Conservation (phyloP, 2,888 invertebrate genomes). For the Scelioninae gen. 2 region DNA sequence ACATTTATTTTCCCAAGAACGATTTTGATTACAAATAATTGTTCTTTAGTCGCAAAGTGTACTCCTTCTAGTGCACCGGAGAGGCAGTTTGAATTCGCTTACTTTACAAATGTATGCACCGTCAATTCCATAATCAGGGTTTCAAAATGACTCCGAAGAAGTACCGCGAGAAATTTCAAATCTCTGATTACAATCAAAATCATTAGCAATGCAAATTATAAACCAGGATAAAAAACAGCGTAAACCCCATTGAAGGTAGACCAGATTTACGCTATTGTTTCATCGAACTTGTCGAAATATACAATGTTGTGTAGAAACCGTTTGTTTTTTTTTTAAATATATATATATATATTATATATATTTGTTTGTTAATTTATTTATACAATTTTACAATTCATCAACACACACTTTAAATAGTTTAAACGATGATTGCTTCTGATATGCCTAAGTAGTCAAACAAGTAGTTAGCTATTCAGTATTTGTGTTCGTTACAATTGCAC, state of each 20-base stretch:
- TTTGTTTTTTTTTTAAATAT: slow-evolving; percentile 35
- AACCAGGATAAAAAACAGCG: slow-evolving; percentile 47
- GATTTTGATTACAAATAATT: slow-evolving; percentile 5
- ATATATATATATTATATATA: no score
- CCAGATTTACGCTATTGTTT: slow-evolving; percentile 47
- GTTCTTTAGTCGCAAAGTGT: background rate
- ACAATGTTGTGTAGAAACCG: slow-evolving; percentile 49
- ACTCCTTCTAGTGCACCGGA: slow-evolving; percentile 14
- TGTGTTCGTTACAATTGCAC: slow-evolving; percentile 41
- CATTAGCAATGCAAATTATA: slow-evolving; percentile 27
- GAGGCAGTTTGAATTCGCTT: slow-evolving; percentile 41
- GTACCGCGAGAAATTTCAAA: slow-evolving; percentile 4
- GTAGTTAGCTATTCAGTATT: slow-evolving; percentile 32
- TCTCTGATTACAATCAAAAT: slow-evolving; percentile 37
- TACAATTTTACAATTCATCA: slow-evolving; percentile 46
- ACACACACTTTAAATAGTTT: slow-evolving; percentile 38
- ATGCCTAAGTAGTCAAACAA: slow-evolving; percentile 52
- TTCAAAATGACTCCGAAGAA: slow-evolving; percentile 16
- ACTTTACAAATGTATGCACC: slow-evolving; percentile 24
- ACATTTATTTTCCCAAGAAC: slow-evolving; percentile 2
- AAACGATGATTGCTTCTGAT: slow-evolving; percentile 47
- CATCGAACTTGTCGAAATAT: slow-evolving; percentile 54
- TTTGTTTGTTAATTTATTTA: slow-evolving; percentile 28
- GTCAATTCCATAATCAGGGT: slow-evolving; percentile 39
- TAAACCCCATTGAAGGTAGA: slow-evolving; percentile 32